phyloP scores from a whole-genome alignment of 1,140 invertebrate species.

The Heterodera schachtii region DNA sequence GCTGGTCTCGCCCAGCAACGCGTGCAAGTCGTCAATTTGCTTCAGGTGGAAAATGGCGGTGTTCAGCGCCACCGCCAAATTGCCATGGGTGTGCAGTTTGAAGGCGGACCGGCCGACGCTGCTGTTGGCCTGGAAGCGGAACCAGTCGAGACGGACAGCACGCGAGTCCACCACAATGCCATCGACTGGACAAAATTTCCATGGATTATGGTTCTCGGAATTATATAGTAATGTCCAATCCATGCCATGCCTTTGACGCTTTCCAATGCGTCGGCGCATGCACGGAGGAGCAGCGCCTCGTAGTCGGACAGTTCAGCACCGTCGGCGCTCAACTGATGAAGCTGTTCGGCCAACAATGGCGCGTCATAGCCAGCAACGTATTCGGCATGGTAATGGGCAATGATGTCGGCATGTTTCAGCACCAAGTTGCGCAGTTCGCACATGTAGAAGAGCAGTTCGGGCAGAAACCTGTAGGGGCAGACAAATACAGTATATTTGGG shows the following conservation, averaged over 20 bases:
- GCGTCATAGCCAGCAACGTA: constrained; percentile 88
- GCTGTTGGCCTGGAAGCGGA: constrained; percentile 87
- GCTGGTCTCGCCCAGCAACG: constrained; percentile 91
- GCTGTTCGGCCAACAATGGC: constrained; percentile 82
- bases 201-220: too few relatives aligned
- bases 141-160: constrained; percentile 93
- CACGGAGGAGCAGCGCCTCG: constrained; percentile 89
- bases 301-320: constrained; percentile 82
- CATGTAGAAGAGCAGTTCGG: constrained; percentile 96
- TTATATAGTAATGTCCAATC: too few relatives aligned
- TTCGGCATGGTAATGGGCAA: constrained; percentile 93
- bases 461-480: constrained; percentile 76
- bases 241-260: constrained; percentile 69
- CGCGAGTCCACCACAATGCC: constrained; percentile 70
- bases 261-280: constrained; percentile 85
- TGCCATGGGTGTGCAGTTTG: constrained; percentile 81
- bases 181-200: neutral
- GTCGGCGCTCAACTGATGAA: constrained; percentile 75
- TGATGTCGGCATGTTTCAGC: constrained; percentile 82
- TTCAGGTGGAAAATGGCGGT: constrained; percentile 94
- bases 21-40: constrained; percentile 97
- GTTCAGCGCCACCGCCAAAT: constrained; percentile 87
- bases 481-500: too few relatives aligned
- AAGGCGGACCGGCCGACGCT: constrained; percentile 82
- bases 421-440: constrained; percentile 78